A percentile compares a stretch with the other conserved stretches of the same genome.
Evolutionary conservation across 2,113 vertebrate genomes (phyloP).

Genomic region (Oreochromis aureus): DNA sequence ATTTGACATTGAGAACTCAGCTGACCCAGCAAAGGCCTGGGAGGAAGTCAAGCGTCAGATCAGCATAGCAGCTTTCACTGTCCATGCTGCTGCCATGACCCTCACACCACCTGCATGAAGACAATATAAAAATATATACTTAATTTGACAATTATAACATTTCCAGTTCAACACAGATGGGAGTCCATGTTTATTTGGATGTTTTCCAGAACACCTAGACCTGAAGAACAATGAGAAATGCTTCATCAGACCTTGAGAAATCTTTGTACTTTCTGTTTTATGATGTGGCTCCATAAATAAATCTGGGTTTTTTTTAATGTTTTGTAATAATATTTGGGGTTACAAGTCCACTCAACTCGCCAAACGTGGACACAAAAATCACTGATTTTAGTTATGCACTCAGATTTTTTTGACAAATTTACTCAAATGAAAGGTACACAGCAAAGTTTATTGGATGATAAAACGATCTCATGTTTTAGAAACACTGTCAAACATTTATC

Average conservation of each 20-base stretch:
- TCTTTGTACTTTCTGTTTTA: neutral
- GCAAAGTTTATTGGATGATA: neutral
- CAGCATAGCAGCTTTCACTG: constrained; percentile 84
- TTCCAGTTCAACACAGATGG: neutral
- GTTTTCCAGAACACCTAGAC: neutral
- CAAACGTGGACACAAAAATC: neutral
- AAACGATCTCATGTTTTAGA: neutral
- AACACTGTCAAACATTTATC: neutral
- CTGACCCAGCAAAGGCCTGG: constrained; percentile 75
- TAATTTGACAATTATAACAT: neutral
- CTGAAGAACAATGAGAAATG: neutral
- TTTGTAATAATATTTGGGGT: neutral
- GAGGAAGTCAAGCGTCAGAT: constrained; percentile 86
- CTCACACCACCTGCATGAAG: constrained; percentile 70
- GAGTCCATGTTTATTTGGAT: neutral
- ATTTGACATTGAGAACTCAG: constrained; percentile 80
- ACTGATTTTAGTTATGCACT: neutral
- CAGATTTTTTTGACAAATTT: neutral
- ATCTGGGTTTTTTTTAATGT: neutral
- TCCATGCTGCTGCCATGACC: constrained; percentile 84
- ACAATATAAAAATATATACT: neutral
- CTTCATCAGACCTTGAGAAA: neutral
- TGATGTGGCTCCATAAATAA: neutral
- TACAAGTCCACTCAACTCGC: neutral
- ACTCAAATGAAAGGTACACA: neutral